Percentiles rank a stretch among this genome's conserved stretches.
These are phyloP conservation scores for Chaitophorus viminalis DNA, from an alignment of 2,888 invertebrate genomes.

Conservation along the genomic window DNA sequence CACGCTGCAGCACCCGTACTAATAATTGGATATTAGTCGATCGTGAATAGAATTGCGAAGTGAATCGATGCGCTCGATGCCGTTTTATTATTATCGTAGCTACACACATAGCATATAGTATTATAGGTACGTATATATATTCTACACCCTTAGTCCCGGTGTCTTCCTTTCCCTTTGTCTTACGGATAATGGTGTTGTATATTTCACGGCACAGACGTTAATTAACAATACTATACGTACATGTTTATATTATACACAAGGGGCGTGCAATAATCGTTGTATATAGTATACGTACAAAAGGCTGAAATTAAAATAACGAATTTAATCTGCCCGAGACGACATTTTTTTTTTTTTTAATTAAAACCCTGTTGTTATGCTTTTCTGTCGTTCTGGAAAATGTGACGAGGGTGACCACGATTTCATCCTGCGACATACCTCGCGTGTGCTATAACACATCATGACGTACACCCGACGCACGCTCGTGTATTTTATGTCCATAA, in stretches of 20 bases:
- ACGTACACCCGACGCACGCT: no score
- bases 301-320: not conserved
- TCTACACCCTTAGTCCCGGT: not conserved
- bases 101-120: no score
- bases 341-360: not conserved
- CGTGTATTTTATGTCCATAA: no score
- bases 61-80: not conserved
- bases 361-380: not conserved
- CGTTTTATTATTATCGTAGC: not conserved
- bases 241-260: not conserved
- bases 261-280: not conserved
- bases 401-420: not conserved
- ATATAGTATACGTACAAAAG: not conserved
- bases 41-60: not conserved
- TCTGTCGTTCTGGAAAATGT: not conserved
- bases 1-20: not conserved
- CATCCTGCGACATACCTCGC: not conserved
- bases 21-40: not conserved
- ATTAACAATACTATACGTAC: not conserved
- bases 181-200: not conserved
- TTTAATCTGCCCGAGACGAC: not conserved
- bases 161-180: not conserved
- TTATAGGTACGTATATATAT: no score
- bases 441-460: not conserved
- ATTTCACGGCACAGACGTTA: not conserved